Base-by-base conservation (phyloP, 2,797 vertebrate species). In the Danio aesculapii region DNA sequence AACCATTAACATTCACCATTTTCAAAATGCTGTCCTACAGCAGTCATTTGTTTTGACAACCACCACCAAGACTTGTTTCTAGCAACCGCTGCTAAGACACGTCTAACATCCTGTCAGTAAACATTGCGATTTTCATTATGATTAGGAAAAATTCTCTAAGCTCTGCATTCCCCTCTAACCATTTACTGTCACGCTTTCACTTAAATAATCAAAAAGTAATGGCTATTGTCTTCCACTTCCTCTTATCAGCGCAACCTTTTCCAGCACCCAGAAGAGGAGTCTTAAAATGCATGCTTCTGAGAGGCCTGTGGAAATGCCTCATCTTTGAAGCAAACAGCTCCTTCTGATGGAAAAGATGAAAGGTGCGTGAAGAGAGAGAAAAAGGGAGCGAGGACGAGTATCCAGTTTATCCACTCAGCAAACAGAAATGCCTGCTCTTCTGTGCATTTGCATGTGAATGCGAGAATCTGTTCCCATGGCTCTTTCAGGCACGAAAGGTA, bases 361-460 rank as follows among this genome's bases (percentile, higher is more conserved):
- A 73, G 80, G 21, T 17, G 55, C 6, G 39, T 5, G 5, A 13
- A 46, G 17, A 62, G 77, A 62, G 50, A 74, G 21, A 63, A 30
- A 30, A 30, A 52, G 41, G 63, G 64, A 19, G 46, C 2, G 21
- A 52, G 50, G 6, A 53, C 39, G 5, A 76, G 57, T 61, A 63
- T 19, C 55, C 13, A 44, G 62, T 67, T 59, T 59, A 69, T 81
- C 71, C 72, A 70, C 71, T 67, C 14, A 67, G 67, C 74, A 71
- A 81, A 81, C 81, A 79, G 75, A 77, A 69, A 73, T 70, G 58
- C 53, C 9, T 43, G 49, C 61, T 71, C 62, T 62, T 63, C 78
- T 3, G 53, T 39, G 61, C 62, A 83, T 80, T 86, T 78, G 81
- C 78, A 83, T 78, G 78, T 64, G 77, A 83, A 83, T 81, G 55